Percentiles rank a stretch among this genome's conserved stretches.
phyloP scores from a whole-genome alignment of 1,140 invertebrate species.

The Zaprionus inermis region DNA sequence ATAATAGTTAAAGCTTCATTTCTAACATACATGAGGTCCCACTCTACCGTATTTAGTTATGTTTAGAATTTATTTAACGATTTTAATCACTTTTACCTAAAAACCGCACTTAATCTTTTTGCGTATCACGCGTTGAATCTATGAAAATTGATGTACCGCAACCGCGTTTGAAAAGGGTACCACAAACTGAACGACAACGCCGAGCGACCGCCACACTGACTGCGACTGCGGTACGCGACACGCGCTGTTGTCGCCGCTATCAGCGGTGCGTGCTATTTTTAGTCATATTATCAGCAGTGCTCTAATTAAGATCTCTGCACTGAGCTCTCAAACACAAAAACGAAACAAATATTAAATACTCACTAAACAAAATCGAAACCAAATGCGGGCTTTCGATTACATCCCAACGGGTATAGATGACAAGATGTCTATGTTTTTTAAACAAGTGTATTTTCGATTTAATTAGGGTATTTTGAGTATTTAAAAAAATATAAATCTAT shows the following conservation, averaged over 20 bases:
- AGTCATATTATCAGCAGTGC: constrained; percentile 72
- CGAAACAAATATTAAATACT: constrained; percentile 22
- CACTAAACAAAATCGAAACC: constrained; percentile 59
- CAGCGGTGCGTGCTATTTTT: constrained; percentile 69
- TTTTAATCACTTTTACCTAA: not conserved
- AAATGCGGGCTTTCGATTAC: too few relatives aligned
- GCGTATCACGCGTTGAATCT: not conserved
- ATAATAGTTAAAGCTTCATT: too few relatives aligned
- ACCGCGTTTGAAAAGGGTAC: constrained; percentile 8
- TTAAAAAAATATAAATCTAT: too few relatives aligned
- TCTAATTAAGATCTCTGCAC: constrained; percentile 79
- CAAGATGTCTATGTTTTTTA: too few relatives aligned
- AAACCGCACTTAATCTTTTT: not conserved
- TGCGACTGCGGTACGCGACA: constrained; percentile 15
- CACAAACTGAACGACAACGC: not conserved
- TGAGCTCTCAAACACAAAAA: constrained; percentile 43
- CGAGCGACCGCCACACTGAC: not conserved
- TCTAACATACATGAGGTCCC: not conserved
- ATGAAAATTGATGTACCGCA: constrained; percentile 5
- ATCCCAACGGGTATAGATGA: too few relatives aligned
- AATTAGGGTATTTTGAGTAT: too few relatives aligned
- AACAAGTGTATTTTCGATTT: too few relatives aligned
- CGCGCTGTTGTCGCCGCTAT: constrained; percentile 60
- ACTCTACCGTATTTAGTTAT: not conserved
- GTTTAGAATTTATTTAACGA: not conserved